Percentiles rank a stretch among this genome's conserved stretches.
These are phyloP conservation scores for Rhombomys opimus DNA, from an alignment of 2,113 vertebrate species.

Conservation along the genomic window DNA sequence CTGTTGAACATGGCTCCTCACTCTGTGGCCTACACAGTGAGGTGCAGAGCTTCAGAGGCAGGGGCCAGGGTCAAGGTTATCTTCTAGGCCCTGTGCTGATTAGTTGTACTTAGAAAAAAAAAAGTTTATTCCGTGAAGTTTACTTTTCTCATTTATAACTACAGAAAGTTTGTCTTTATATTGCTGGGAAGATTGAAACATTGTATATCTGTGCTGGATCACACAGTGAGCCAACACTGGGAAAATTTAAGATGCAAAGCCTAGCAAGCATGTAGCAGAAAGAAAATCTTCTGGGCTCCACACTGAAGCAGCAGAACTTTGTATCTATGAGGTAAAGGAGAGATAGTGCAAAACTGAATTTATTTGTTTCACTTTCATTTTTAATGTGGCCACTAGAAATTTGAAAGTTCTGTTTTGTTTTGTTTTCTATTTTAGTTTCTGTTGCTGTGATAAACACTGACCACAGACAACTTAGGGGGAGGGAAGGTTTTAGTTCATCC, in stretches of 20 bases:
- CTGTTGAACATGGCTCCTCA: neutral
- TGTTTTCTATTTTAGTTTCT: neutral
- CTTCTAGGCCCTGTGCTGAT: neutral
- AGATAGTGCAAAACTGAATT: neutral
- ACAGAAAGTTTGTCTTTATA: neutral
- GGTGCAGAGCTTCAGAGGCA: neutral
- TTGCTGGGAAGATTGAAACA: neutral
- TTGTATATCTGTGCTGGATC: neutral
- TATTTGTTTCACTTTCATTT: neutral
- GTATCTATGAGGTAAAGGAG: slow-evolving; percentile 21
- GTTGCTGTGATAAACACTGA: neutral
- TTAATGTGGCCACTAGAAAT: neutral
- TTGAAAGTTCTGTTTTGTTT: neutral
- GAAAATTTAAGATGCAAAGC: neutral
- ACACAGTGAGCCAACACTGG: neutral
- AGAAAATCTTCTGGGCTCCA: neutral
- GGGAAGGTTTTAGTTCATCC: neutral
- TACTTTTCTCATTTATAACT: neutral
- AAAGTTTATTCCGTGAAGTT: slow-evolving; percentile 34
- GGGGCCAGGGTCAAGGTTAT: neutral
- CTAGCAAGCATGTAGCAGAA: neutral
- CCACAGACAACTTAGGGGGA: neutral
- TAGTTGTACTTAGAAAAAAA: neutral
- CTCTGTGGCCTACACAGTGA: neutral
- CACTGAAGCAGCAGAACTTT: neutral